Evolutionary conservation across 2,113 vertebrate species (phyloP), one percentile per base, ranked within the genome.

Genomic region (Chrysemys picta): DNA sequence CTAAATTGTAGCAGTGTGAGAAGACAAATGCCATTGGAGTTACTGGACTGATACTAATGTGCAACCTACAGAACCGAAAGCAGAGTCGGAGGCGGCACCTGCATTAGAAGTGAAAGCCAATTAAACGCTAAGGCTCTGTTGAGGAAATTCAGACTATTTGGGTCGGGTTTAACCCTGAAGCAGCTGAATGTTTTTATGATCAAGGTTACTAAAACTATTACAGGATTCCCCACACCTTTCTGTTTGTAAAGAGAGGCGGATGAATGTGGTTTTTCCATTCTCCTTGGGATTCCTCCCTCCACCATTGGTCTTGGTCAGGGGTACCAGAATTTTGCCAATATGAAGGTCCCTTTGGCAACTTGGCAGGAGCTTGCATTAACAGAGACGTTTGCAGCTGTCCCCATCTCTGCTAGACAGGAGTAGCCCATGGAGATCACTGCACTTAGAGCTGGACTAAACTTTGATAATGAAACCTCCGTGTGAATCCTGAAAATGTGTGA

Each of bases 351-450:
- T 0, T 0, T 52, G 79, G 27, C 47, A 35, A 1, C 29, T 83
- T 62, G n/a, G 14, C 80, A 47, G 75, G 31, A 82, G 75, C 17
- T 0, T 85, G 29, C 0, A 0, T 76, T 7, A 38, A 9, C 8
- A 21, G 4, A 89, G 72, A 45, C 82, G 17, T n/a, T 83, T 69
- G 47, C 31, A 7, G 27, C 7, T 19, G 27, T 62, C 17, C 75
- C 47, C 50, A 53, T 57, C n/a, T 27, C 21, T 54, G 83, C 82
- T 29, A 1, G 1, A 57, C 24, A 9, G 65, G 12, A 78, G 0
- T 8, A 52, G 65, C 53, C 69, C 6, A 19, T 65, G 84, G 35
- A 79, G 87, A 82, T 94, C 45, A 47, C 31, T 84, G 52, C 10
- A 1, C 14, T 49, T 80, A 42, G 80, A 69, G 21, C 42, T 24